phyloP scores from a whole-genome alignment of 2,888 invertebrate species.

The Adelphocoris suturalis region DNA sequence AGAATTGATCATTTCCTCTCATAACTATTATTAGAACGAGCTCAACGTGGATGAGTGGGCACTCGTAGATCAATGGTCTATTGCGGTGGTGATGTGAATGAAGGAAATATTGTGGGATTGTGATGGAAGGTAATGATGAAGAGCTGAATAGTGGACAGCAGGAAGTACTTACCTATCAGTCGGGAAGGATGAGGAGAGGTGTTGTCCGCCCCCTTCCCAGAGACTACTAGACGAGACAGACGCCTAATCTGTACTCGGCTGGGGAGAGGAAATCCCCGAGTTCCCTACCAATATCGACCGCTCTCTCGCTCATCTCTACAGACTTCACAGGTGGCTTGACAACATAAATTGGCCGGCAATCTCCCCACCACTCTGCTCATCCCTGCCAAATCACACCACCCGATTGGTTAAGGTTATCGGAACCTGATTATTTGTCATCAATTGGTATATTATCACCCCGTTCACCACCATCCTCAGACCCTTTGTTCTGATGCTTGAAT shows the following conservation, averaged over 20 bases:
- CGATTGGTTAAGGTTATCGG: conserved; percentile 35
- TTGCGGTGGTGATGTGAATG: not conserved
- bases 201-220: not conserved
- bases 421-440: conserved; percentile 31
- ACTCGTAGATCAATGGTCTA: no score
- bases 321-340: conserved; percentile 36
- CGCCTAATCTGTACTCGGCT: not conserved
- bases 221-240: conserved; percentile 2
- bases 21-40: no score
- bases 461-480: no score
- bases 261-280: not conserved
- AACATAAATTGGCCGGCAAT: conserved; percentile 13
- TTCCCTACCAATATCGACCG: not conserved
- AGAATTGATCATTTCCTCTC: no score
- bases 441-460: conserved; percentile 13
- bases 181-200: not conserved
- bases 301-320: not conserved
- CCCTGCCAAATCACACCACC: not conserved
- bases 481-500: no score
- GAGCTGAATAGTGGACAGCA: not conserved
- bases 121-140: conserved; percentile 11
- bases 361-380: not conserved
- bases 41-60: no score
- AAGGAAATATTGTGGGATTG: not conserved
- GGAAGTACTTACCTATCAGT: no score